phyloP scores from a whole-genome alignment of 2,797 vertebrate species.

The Acanthurus leucopareius region DNA sequence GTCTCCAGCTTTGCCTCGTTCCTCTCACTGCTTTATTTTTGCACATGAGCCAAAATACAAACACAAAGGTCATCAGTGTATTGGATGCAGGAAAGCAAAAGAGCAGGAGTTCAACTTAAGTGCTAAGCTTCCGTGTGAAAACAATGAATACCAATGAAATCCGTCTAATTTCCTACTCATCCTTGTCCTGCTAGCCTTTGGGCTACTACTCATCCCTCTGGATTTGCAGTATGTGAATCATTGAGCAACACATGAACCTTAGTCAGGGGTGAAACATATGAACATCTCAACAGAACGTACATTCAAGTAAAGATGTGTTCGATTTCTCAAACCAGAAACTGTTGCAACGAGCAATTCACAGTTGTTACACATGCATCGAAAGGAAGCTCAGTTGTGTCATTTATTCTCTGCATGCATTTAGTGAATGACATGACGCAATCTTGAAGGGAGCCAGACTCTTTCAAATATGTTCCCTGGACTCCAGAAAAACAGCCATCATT shows the following conservation, averaged over 20 bases:
- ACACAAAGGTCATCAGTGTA: slow-evolving; percentile 34
- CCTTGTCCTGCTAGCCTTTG: neutral
- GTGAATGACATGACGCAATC: slow-evolving; percentile 23
- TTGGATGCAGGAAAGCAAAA: slow-evolving; percentile 35
- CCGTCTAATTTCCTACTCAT: neutral
- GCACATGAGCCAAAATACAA: neutral
- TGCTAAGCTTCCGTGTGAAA: slow-evolving; percentile 9
- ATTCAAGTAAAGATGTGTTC: neutral
- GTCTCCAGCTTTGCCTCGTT: slow-evolving; percentile 15
- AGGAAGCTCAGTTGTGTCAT: slow-evolving; percentile 10
- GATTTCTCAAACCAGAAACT: neutral
- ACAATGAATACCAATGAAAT: slow-evolving; percentile 35
- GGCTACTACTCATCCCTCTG: neutral
- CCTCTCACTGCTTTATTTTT: slow-evolving; percentile 25
- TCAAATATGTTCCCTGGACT: slow-evolving; percentile 29
- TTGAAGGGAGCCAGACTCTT: slow-evolving; percentile 7
- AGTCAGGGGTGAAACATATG: neutral
- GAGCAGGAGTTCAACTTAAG: slow-evolving; percentile 24
- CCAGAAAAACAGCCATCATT: slow-evolving; percentile 28
- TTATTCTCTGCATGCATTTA: slow-evolving; percentile 3
- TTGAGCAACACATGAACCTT: neutral
- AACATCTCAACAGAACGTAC: neutral
- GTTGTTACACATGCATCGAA: neutral
- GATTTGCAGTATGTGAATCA: neutral
- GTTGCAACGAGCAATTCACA: neutral